Evolutionary conservation across 2,113 vertebrate genomes (phyloP).

Genomic region (Chloropsis cyanopogon): DNA sequence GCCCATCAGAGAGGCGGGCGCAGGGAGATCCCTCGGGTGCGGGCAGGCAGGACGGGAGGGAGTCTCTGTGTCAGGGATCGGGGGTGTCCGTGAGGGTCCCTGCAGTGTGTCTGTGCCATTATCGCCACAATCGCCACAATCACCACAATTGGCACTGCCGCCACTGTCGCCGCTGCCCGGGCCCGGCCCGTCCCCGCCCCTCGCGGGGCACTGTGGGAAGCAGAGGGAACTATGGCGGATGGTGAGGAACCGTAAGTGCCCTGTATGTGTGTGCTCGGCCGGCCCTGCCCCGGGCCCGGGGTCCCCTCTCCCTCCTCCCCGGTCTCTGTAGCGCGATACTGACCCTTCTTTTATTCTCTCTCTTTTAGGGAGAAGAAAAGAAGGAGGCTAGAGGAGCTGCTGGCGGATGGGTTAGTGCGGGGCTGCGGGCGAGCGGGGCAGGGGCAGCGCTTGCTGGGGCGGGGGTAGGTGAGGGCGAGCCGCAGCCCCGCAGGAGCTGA

Average conservation of each 20-base stretch:
- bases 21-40: not conserved
- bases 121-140: too few relatives aligned
- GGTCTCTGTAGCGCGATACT: slow-evolving; percentile 77
- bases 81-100: not conserved
- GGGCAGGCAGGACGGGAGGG: not conserved
- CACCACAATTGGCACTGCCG: accelerated
- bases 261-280: slow-evolving; percentile 52
- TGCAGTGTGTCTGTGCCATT: accelerated
- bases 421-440: slow-evolving; percentile 67
- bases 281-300: slow-evolving; percentile 40
- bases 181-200: too few relatives aligned
- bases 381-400: slow-evolving; percentile 98
- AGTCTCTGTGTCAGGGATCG: too few relatives aligned
- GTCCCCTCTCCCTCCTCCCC: slow-evolving; percentile 62
- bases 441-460: slow-evolving; percentile 63
- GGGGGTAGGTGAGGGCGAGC: slow-evolving; percentile 39
- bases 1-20: too few relatives aligned
- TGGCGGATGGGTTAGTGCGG: slow-evolving; percentile 98
- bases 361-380: slow-evolving; percentile 99
- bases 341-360: slow-evolving; percentile 91
- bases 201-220: slow-evolving; percentile 5
- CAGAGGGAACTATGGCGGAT: slow-evolving; percentile 89
- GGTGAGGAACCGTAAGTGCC: slow-evolving; percentile 93
- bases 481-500: slow-evolving; percentile 48
- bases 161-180: not conserved